Base-by-base conservation (phyloP, 1,140 invertebrate genomes). In the Ceratina calcarata region DNA sequence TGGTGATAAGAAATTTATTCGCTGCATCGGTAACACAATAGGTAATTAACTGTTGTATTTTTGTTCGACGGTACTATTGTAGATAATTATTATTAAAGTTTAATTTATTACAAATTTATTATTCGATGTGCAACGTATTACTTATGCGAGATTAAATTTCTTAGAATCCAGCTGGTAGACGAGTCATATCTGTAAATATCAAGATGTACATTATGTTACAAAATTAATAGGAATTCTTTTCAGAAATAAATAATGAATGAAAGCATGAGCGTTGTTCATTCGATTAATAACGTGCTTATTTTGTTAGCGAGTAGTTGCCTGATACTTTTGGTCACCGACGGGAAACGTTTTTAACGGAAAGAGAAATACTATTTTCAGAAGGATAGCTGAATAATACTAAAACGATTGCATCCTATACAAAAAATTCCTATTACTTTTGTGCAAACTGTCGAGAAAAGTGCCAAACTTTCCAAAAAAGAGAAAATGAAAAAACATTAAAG, bases 391-490 rank as follows among this genome's bases (percentile, higher is more conserved):
- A 71, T 7, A 61, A 68, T 53, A 68, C 20, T 22, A 7, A 60
- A 60, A 22, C 57, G 57, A 53, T 18, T 58, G 3, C 10, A 13
- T 16, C 13, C 22, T 71, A 12, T 37, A 12, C 4, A 37, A 15
- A 45, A 62, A 78, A 51, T 78, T 78, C 66, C 76, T 78, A 78
- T 78, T 78, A 78, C 3, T 71, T 78, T 78, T 78, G 75, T 51
- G 22, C 22, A 66, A 51, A 80, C 65, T 65, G 55, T 78, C 32
- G 64, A 75, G 79, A 70, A 15, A 84, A 83, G 81, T 84, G 83
- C 83, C 83, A 84, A 84, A 80, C 77, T 84, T 84, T 83, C 51
- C 53, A 68, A 53, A 55, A 68, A 53, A 57, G 18, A 65, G 7
- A 18, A 65, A 65, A 65, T 27, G 55, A 24, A 61, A 8, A 58